Evolutionary conservation across 2,888 invertebrate species (phyloP).

Genomic region (Drosophila aldrichi): DNA sequence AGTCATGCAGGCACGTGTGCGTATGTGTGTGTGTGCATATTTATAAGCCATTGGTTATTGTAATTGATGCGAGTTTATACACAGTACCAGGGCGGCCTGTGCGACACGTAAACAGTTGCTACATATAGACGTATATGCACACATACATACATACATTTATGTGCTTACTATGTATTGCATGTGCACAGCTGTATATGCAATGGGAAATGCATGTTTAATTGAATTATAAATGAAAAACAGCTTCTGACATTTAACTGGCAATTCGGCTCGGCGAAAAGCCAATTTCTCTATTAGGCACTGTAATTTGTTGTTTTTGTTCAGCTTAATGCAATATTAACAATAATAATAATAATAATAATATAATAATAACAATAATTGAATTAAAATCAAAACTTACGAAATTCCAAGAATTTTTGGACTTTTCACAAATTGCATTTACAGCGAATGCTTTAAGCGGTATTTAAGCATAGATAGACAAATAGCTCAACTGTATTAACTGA

Average conservation of each 20-base stretch:
- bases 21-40: slow-evolving; percentile 4
- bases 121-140: neutral
- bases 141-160: neutral
- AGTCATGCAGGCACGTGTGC: neutral
- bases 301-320: neutral
- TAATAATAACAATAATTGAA: neutral
- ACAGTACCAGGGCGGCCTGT: neutral
- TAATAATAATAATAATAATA: neutral
- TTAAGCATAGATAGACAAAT: neutral
- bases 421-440: neutral
- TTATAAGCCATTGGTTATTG: slow-evolving; percentile 17
- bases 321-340: neutral
- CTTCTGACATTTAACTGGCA: slow-evolving; percentile 6
- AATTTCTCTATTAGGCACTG: neutral
- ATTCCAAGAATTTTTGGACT: neutral
- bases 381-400: neutral
- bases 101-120: neutral
- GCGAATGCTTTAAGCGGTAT: neutral
- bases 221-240: slow-evolving; percentile 34
- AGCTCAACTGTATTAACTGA: neutral
- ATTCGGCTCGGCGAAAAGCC: neutral
- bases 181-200: neutral
- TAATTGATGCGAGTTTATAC: slow-evolving; percentile 29
- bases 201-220: slow-evolving; percentile 23
- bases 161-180: neutral